phyloP scores from a whole-genome alignment of 2,888 invertebrate species.

The Crepidodera aurea region DNA sequence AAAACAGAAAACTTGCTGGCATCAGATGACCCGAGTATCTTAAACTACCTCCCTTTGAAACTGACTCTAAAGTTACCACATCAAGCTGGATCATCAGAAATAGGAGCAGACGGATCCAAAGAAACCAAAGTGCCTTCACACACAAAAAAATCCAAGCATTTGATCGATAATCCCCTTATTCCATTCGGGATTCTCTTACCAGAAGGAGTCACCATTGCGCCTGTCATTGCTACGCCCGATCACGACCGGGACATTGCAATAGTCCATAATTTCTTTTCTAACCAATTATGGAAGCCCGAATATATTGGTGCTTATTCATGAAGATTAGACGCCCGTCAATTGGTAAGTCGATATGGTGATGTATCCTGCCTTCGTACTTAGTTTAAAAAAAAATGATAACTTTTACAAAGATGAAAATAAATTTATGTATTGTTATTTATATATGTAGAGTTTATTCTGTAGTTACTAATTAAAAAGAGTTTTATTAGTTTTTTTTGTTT shows the following conservation, averaged over 20 bases:
- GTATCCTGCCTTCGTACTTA: constrained; percentile 47
- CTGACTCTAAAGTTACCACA: constrained; percentile 41
- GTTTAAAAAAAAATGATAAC: constrained; percentile 43
- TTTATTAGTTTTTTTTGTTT: constrained; percentile 28
- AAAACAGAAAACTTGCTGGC: constrained; percentile 33
- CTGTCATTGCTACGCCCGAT: constrained; percentile 60
- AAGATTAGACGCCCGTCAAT: constrained; percentile 51
- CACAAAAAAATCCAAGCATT: constrained; percentile 38
- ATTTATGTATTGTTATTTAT: constrained; percentile 62
- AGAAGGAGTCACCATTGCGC: constrained; percentile 62
- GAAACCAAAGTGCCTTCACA: constrained; percentile 23
- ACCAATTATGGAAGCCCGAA: constrained; percentile 67
- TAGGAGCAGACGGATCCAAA: constrained; percentile 3
- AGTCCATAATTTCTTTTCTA: constrained; percentile 65
- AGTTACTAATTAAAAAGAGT: constrained; percentile 50
- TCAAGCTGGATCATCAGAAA: constrained; percentile 12
- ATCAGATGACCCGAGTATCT: constrained; percentile 31
- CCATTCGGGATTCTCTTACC: constrained; percentile 61
- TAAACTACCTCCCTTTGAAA: constrained; percentile 39
- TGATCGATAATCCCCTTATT: constrained; percentile 60
- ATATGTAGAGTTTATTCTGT: constrained; percentile 60
- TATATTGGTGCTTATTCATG: constrained; percentile 62
- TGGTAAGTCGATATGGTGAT: constrained; percentile 28
- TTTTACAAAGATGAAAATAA: constrained; percentile 52
- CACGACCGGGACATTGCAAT: constrained; percentile 64